Base-by-base conservation (phyloP, 2,888 invertebrate species). In the Polydrusus cervinus region DNA sequence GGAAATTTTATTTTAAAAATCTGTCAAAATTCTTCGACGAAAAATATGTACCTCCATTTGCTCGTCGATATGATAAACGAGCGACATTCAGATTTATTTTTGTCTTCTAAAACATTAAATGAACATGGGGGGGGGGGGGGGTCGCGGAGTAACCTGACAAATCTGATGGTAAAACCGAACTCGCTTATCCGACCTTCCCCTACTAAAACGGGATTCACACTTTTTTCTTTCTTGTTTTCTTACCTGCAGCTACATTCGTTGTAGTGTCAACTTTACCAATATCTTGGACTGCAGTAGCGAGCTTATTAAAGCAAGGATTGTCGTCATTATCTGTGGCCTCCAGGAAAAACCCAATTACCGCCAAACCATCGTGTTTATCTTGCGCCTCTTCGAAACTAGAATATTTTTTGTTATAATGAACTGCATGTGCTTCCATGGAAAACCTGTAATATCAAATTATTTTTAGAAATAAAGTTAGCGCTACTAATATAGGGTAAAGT, bases 391-490 rank as follows among this genome's bases (percentile, higher is more conserved):
- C 87, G 83, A 93, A 89, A 16, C 89, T 89, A 74, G 89, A 89
- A 81, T 93, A 93, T 84, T 93, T 93, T 82, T 90, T 89, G 83
- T 93, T 93, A 84, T 91, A 94, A 85, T 94, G 95, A 0, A 95
- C 95, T 68, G 94, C 91, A 83, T 95, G 95, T 57, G 93, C 92
- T 87, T 94, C 94, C 87, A 93, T 93, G 9, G 93, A 93, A 80
- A 91, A 94, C 77, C 93, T 92, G 70, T 51, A 80, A 79, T 47
- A 18, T 13, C 25, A 68, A 57, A 66, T 51, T 53, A 47, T 40
- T 40, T 40, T 40, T 11, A 6, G 8, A 6, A 40, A 40, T 40
- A 40, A 8, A 40, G n/a, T n/a, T n/a, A n/a, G n/a, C n/a, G n/a
- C n/a, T n/a, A n/a, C n/a, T n/a, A n/a, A n/a, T n/a, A n/a, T n/a